Evolutionary conservation across 2,797 vertebrate genomes (phyloP), one percentile per base, ranked within the genome.

Genomic region (Myotis vivesi): DNA sequence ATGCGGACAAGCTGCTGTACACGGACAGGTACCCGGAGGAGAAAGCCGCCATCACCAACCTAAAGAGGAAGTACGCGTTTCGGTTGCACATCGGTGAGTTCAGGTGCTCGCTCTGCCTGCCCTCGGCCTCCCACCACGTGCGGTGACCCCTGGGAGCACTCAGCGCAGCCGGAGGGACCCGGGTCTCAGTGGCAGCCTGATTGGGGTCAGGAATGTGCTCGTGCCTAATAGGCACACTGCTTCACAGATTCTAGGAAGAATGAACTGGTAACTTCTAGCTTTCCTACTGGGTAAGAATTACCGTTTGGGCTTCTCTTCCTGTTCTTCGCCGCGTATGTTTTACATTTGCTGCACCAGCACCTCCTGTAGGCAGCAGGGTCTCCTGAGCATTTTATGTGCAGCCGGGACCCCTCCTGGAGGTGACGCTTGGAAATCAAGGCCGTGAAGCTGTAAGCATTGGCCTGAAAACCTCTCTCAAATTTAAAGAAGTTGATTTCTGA

Each of bases 1-100:
- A 6, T 3, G 98, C 98, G 1, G 98, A 98, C 85, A 98, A 98
- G 36, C 95, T 99, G 23, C 72, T 99, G 0, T 97, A 98, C 59
- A 85, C 98, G 0, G 97, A 95, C 0, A 97, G 98, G 30, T 98
- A 97, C 41, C 98, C 98, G 0, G 94, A 98, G 22, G 97, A 98
- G 8, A 97, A 66, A 77, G 51, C 33, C 0, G 10, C 16, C 1
- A 97, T 99, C 69, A 92, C 8, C 4, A 75, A 83, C 3, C 30
- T 98, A 1, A 99, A 98, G 94, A 51, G 8, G 49, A 57, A 95
- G 0, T 49, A 97, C 6, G 13, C 51, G 0, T 98, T 98, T 13
- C 91, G 97, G 55, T 13, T 96, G n/a, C 97, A 97, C 73, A 97
- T 98, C 1, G 96, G 98, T 99, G 75, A 98, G 97, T 93, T 8